Evolutionary conservation across 2,113 vertebrate genomes (phyloP).

Genomic region (Glaucidium brasilianum): DNA sequence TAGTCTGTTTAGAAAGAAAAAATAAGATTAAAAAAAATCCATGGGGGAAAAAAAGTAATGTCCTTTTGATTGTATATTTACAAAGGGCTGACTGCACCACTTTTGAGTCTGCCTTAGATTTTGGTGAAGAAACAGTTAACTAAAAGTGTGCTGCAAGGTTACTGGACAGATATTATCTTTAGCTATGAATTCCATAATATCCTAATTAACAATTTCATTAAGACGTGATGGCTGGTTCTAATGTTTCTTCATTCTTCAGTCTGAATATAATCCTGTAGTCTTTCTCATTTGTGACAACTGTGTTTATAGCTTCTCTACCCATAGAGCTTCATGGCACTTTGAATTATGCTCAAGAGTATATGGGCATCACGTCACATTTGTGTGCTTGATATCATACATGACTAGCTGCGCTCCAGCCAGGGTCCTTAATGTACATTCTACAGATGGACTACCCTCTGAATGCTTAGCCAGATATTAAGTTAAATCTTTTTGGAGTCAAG

Average conservation of each 20-base stretch:
- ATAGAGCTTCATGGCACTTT: slow-evolving; percentile 84
- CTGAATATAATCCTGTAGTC: slow-evolving; percentile 74
- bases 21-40: background rate
- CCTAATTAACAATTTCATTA: slow-evolving; percentile 81
- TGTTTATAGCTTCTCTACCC: slow-evolving; percentile 86
- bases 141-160: slow-evolving; percentile 39
- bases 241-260: slow-evolving; percentile 56
- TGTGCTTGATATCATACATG: slow-evolving; percentile 83
- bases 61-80: background rate
- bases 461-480: slow-evolving; percentile 82
- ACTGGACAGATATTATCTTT: slow-evolving; percentile 47
- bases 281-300: slow-evolving; percentile 86
- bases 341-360: slow-evolving; percentile 90
- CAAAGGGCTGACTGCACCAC: background rate
- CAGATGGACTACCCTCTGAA: slow-evolving; percentile 74
- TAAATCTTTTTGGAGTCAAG: slow-evolving; percentile 86
- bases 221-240: slow-evolving; percentile 68
- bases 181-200: slow-evolving; percentile 65
- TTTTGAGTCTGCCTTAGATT: background rate
- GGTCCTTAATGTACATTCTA: slow-evolving; percentile 75
- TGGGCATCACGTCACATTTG: slow-evolving; percentile 91
- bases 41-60: background rate
- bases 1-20: slow-evolving; percentile 12
- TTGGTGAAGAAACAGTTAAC: slow-evolving; percentile 64
- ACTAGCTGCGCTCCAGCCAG: slow-evolving; percentile 73